Base-by-base conservation (phyloP, 1,140 invertebrate genomes). In the Orchesella cincta region DNA sequence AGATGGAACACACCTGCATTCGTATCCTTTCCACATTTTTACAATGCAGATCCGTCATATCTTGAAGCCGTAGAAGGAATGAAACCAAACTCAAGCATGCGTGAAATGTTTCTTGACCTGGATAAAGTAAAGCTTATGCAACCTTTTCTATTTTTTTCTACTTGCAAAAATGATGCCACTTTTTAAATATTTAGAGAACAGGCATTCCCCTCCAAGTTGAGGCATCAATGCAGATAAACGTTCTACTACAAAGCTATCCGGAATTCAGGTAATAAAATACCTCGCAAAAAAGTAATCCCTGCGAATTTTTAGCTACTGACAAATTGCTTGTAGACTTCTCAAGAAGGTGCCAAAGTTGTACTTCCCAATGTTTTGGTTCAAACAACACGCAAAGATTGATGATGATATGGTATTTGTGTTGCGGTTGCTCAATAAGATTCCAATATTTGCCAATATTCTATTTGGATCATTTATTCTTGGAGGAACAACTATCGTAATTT, bases 11-110 rank as follows among this genome's bases (percentile, higher is more conserved):
- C 88, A 0, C 93, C 93, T 0, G 84, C 93, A 26, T 88, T 91
- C 23, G 89, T 88, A 0, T 92, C 93, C 0, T 85, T 92, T 80
- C 94, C 95, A 0, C 95, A 97, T 86, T 95, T 94, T 83, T 91
- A 92, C 75, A 86, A 90, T 1, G 87, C 87, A 0, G 92, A 94
- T 83, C 88, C 90, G 0, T 88, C 86, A 35, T 88, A 93, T 35
- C 23, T 90, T 0, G 83, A 89, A 0, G 86, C 87, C 31, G 91
- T 96, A 0, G 87, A 87, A 29, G 94, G 94, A 12, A 83, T 96
- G 0, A 85, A 87, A 73, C 94, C 75, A 29, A n/a, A 76, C 28
- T 35, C 26, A 62, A 62, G 31, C 16, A 57, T 1, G 52, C 74
- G 62, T 75, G 5, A 54, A 57, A 54, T 75, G 54, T 62, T 57